Evolutionary conservation across 2,888 invertebrate species (phyloP), one percentile per base, ranked within the genome.

Genomic region (Cybosia mesomella): DNA sequence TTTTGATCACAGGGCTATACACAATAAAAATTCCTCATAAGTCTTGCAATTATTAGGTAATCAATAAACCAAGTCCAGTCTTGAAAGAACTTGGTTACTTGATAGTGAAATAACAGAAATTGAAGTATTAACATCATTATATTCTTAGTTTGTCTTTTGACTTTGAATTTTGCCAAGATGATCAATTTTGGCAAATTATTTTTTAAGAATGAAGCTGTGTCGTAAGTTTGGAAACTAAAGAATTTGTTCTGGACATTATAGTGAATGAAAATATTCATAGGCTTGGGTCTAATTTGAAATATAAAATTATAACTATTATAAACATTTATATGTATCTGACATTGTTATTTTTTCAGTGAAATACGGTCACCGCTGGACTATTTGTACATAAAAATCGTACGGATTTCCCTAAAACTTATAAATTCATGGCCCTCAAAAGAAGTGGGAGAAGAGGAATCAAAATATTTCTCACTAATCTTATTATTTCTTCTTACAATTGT

Each of bases 391-490:
- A 73, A 72, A 67, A 36, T 68, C 2, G n/a, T 77, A 22, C 59
- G 72, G 2, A 64, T 67, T 5, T 49, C 58, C 2, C 13, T 77
- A 15, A 2, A 4, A 0, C 10, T 64, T 11, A 2, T 77, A 2
- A 58, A 59, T 15, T 70, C 77, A 5, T 77, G 77, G 78, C 77
- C 77, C 15, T 22, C 32, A 0, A 71, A 54, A 43, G 68, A 77
- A 55, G 3, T 70, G 0, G 73, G 71, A 8, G 66, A 73, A 22
- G 8, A 9, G 0, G 65, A 70, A 21, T n/a, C 66, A 1, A 10
- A 7, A 10, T 32, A 54, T n/a, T 0, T n/a, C 4, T n/a, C 59
- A 32, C 9, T n/a, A 2, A 15, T 64, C 0, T 71, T 22, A 8
- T 62, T 62, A 22, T 10, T 53, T 13, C 54, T 62, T 54, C 13